Conservation (phyloP, 2,888 invertebrate species). For the Erynnis tages region DNA sequence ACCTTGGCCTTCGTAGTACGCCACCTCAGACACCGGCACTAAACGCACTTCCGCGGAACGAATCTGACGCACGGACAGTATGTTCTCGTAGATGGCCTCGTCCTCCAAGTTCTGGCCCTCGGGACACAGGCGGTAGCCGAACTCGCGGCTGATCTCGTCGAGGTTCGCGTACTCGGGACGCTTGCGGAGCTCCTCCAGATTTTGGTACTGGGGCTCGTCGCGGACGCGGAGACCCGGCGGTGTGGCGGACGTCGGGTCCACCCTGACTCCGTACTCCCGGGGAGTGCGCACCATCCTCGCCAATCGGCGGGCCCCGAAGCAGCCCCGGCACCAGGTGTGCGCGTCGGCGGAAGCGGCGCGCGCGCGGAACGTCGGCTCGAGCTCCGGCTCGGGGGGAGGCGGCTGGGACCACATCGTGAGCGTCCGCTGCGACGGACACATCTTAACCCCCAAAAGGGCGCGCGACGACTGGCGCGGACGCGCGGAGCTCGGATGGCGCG, state of each 20-base stretch:
- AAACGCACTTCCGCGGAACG: conserved; percentile 78
- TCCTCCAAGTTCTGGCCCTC: conserved; percentile 79
- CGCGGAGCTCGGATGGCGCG: conserved; percentile 75
- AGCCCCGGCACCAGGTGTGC: conserved; percentile 57
- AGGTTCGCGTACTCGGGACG: conserved; percentile 76
- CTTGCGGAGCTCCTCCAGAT: conserved; percentile 71
- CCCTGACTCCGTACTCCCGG: conserved; percentile 70
- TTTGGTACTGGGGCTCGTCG: conserved; percentile 75
- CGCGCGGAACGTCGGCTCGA: conserved; percentile 58
- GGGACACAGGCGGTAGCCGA: conserved; percentile 75
- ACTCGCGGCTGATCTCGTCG: conserved; percentile 77
- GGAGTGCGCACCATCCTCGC: conserved; percentile 71
- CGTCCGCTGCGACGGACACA: conserved; percentile 79
- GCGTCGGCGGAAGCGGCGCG: conserved; percentile 57
- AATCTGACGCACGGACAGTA: conserved; percentile 74
- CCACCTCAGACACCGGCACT: conserved; percentile 77
- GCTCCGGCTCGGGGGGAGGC: conserved; percentile 66
- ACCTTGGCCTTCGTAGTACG: conserved; percentile 75
- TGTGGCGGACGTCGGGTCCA: conserved; percentile 58
- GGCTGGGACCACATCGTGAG: conserved; percentile 79
- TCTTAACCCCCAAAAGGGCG: conserved; percentile 82
- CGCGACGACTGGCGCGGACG: conserved; percentile 75
- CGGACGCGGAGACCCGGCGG: conserved; percentile 67
- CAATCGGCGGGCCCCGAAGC: conserved; percentile 57
- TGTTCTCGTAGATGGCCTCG: conserved; percentile 77